Conservation (phyloP, 1,140 invertebrate genomes). For the Gonioctena quinquepunctata region DNA sequence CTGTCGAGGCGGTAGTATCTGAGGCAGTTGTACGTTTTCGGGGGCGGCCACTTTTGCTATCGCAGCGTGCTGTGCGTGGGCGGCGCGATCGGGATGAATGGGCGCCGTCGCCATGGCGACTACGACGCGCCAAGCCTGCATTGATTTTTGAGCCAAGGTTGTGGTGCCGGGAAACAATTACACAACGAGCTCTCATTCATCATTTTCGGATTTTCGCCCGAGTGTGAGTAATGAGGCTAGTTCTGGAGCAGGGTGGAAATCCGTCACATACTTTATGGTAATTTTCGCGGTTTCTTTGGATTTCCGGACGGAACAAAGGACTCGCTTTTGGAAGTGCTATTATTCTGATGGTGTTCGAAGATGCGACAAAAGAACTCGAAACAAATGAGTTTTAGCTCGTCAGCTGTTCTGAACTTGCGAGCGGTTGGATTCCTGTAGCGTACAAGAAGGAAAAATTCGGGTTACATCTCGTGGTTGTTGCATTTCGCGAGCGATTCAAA, state of each 20-base stretch:
- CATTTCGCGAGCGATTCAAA: too few relatives aligned
- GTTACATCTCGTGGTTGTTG: too few relatives aligned
- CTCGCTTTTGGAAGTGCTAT: not conserved
- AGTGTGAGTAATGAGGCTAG: not conserved
- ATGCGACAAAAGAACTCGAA: not conserved
- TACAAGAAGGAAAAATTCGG: too few relatives aligned
- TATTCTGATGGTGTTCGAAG: not conserved
- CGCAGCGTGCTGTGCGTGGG: conserved; percentile 23
- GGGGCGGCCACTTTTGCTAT: conserved; percentile 3
- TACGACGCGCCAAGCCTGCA: conserved; percentile 48
- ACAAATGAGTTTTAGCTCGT: not conserved
- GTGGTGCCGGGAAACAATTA: not conserved
- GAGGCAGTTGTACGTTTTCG: not conserved
- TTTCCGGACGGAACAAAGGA: not conserved
- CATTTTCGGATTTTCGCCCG: not conserved
- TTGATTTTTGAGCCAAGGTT: conserved; percentile 52
- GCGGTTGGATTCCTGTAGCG: not conserved
- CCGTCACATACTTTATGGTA: not conserved
- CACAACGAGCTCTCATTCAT: not conserved
- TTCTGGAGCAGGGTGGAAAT: not conserved
- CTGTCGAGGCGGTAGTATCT: not conserved
- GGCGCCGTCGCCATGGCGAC: conserved; percentile 44
- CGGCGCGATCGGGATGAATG: conserved; percentile 48
- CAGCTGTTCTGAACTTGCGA: not conserved
- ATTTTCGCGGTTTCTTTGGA: not conserved